Evolutionary conservation across 2,888 invertebrate genomes (phyloP).

Genomic region (Seira sanloemensis): DNA sequence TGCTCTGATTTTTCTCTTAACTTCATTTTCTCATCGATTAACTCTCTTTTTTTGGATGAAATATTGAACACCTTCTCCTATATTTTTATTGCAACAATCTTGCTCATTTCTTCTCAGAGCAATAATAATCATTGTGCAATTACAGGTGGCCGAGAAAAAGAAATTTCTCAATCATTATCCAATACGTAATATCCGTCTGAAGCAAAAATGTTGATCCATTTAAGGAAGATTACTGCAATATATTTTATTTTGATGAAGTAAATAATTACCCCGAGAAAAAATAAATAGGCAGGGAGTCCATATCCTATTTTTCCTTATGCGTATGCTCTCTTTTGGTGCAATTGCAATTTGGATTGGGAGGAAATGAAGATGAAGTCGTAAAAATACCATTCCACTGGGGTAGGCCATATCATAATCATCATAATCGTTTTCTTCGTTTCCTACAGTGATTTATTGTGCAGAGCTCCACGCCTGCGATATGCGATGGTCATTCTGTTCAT

Average conservation of each 20-base stretch:
- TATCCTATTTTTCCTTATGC: neutral
- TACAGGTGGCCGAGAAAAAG: neutral
- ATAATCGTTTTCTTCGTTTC: neutral
- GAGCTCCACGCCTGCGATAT: neutral
- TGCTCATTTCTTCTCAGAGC: neutral
- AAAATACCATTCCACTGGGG: neutral
- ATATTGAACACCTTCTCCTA: neutral
- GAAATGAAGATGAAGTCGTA: neutral
- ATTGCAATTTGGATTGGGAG: neutral
- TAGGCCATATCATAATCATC: neutral
- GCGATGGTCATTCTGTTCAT: no score
- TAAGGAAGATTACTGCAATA: neutral
- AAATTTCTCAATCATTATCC: constrained; percentile 4
- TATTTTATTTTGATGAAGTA: constrained; percentile 1
- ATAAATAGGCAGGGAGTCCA: neutral
- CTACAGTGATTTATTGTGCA: neutral
- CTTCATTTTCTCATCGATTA: neutral
- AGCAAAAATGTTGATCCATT: neutral
- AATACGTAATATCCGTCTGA: no score
- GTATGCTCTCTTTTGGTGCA: neutral
- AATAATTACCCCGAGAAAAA: neutral
- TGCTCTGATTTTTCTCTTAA: neutral
- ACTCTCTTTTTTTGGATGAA: neutral
- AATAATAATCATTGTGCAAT: neutral
- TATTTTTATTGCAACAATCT: neutral